phyloP scores from a whole-genome alignment of 2,797 vertebrate genomes.

The Alcedo quadribrachys region DNA sequence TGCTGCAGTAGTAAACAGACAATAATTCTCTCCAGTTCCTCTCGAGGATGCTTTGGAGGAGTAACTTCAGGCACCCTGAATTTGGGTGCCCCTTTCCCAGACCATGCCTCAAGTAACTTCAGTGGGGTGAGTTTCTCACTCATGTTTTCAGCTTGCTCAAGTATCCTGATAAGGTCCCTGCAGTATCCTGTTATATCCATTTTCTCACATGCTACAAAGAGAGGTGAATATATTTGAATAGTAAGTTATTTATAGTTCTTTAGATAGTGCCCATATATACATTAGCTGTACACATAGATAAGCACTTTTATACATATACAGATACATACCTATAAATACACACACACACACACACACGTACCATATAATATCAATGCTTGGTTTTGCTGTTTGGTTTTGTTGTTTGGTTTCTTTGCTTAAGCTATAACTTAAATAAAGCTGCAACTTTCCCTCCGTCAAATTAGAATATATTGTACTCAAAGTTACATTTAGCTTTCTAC shows the following conservation, averaged over 20 bases:
- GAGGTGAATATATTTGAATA: not conserved
- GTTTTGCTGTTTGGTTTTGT: not conserved
- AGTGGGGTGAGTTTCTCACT: conserved; percentile 93
- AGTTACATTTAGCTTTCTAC: not conserved
- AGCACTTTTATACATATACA: not conserved
- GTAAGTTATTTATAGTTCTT: not conserved
- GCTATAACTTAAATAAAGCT: not conserved
- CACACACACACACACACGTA: not conserved
- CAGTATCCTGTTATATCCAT: conserved; percentile 84
- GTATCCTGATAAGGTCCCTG: conserved; percentile 86
- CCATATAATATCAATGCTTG: not conserved
- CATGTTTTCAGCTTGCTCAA: conserved; percentile 84
- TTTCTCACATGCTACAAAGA: conserved; percentile 74
- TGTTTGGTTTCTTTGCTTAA: not conserved
- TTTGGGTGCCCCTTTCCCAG: conserved; percentile 88
- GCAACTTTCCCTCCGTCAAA: not conserved
- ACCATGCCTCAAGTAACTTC: conserved; percentile 92
- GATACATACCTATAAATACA: not conserved
- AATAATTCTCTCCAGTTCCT: conserved; percentile 87
- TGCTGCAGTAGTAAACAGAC: conserved; percentile 85
- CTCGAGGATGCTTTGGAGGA: conserved; percentile 79
- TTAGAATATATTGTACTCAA: not conserved
- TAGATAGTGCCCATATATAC: not conserved
- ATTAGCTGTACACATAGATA: not conserved
- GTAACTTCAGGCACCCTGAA: conserved; percentile 82